Evolutionary conservation across 2,888 invertebrate genomes (phyloP).

Genomic region (Loripinus fragilis): DNA sequence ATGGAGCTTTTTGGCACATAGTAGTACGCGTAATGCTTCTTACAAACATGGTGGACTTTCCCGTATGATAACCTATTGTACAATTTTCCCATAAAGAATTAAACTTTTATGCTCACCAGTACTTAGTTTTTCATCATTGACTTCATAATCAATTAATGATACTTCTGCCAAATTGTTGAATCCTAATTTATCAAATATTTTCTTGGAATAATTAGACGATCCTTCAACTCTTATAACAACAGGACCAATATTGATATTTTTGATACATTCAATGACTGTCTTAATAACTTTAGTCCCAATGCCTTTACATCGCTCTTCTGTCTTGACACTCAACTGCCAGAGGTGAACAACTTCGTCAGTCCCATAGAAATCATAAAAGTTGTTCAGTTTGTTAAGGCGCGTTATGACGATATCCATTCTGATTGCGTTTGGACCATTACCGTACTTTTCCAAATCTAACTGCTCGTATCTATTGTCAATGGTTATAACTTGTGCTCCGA

Average conservation of each 20-base stretch:
- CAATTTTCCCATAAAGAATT: no score
- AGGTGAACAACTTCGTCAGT: constrained; percentile 28
- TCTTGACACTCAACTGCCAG: constrained; percentile 27
- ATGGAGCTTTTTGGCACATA: no score
- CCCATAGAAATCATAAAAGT: constrained; percentile 25
- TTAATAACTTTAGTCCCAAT: constrained; percentile 33
- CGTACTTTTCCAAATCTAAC: background rate
- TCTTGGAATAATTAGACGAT: constrained; percentile 30
- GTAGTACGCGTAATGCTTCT: no score
- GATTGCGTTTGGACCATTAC: background rate
- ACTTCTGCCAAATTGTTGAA: constrained; percentile 29
- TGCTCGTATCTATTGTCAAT: constrained; percentile 16
- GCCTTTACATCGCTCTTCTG: constrained; percentile 24
- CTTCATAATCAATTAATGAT: constrained; percentile 29
- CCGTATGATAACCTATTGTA: no score
- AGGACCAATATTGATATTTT: constrained; percentile 22
- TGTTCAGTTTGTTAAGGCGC: background rate
- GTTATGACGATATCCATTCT: background rate
- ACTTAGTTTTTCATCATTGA: constrained; percentile 32
- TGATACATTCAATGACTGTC: constrained; percentile 23
- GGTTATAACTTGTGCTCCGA: constrained; percentile 25
- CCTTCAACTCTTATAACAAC: constrained; percentile 31
- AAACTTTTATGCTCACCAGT: constrained; percentile 40
- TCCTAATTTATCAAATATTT: constrained; percentile 34
- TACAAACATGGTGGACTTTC: no score